Evolutionary conservation across 1,140 invertebrate species (phyloP), one percentile per base, ranked within the genome.

Genomic region (Triops cancriformis): DNA sequence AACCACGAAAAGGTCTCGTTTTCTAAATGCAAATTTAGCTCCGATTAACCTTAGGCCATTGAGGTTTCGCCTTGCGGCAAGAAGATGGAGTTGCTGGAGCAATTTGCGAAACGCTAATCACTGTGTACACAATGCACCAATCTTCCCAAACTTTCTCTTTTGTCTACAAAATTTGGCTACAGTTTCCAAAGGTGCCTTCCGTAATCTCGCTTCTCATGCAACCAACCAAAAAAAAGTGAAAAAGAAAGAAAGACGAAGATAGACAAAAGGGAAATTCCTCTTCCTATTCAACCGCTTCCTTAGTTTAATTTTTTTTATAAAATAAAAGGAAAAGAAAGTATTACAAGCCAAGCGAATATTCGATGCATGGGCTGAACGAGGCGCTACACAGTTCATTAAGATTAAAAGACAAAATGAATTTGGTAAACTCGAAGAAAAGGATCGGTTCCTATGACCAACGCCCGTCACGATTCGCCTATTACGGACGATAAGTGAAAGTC

Each of bases 71-170:
- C 73, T 31, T 14, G 18, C 28, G 23, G 37, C 73, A 37, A 37
- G 31, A 37, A 37, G 31, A 37, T 37, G 31, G 31, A 37, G 31
- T 7, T 37, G 7, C 2, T 37, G n/a, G n/a, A 37, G 31, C 31
- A 37, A 37, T 37, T 7, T 7, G 31, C 31, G 31, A 37, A 37
- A 37, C 31, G 31, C 31, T 37, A 37, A 37, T 37, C 2, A 37
- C 31, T 4, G 31, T 7, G 31, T 37, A 37, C 31, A 37, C 31
- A 37, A 37, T 37, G 31, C 31, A 37, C 51, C 2, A 18, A 18
- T 64, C 51, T 64, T 64, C 51, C 51, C 51, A 64, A 64, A 64
- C 51, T 64, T 64, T 64, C 51, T 64, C 51, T 64, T 64, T 64
- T 64, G 51, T 64, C 51, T 64, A 64, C 18, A 64, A 37, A 37